phyloP scores from a whole-genome alignment of 1,140 invertebrate genomes.

The Lerema accius region DNA sequence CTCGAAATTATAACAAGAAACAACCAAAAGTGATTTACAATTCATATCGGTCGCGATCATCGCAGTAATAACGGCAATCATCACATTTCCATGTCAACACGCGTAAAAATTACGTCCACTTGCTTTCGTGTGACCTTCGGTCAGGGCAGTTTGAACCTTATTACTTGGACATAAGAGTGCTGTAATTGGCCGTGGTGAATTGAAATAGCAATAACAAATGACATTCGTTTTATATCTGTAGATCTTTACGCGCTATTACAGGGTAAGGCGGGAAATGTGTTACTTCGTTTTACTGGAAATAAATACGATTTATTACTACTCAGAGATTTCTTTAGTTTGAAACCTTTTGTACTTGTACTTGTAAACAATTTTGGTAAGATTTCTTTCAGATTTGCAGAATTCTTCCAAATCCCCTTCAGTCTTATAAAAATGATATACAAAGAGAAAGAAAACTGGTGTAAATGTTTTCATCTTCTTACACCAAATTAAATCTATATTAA shows the following conservation, averaged over 20 bases:
- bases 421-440: too few relatives aligned
- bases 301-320: too few relatives aligned
- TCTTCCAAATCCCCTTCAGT: too few relatives aligned
- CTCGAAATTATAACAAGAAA: slow-evolving; percentile 31
- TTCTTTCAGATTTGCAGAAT: too few relatives aligned
- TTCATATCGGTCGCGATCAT: slow-evolving; percentile 56
- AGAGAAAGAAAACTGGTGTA: too few relatives aligned
- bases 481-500: too few relatives aligned
- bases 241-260: slow-evolving; percentile 47
- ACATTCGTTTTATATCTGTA: slow-evolving; percentile 50
- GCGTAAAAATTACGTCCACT: slow-evolving; percentile 34
- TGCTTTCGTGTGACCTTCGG: background rate
- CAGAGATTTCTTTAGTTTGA: too few relatives aligned
- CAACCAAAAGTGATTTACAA: slow-evolving; percentile 38
- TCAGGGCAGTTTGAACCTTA: slow-evolving; percentile 6
- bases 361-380: too few relatives aligned
- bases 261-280: slow-evolving; percentile 4
- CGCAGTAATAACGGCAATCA: slow-evolving; percentile 57
- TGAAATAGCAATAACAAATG: slow-evolving; percentile 54
- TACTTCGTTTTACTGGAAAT: slow-evolving; percentile 4
- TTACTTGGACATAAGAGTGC: background rate
- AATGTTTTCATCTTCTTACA: too few relatives aligned
- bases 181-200: background rate
- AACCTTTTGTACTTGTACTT: too few relatives aligned
- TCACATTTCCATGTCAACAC: slow-evolving; percentile 63